Conservation (phyloP, 2,113 vertebrate species). For the Melanerpes formicivorus region DNA sequence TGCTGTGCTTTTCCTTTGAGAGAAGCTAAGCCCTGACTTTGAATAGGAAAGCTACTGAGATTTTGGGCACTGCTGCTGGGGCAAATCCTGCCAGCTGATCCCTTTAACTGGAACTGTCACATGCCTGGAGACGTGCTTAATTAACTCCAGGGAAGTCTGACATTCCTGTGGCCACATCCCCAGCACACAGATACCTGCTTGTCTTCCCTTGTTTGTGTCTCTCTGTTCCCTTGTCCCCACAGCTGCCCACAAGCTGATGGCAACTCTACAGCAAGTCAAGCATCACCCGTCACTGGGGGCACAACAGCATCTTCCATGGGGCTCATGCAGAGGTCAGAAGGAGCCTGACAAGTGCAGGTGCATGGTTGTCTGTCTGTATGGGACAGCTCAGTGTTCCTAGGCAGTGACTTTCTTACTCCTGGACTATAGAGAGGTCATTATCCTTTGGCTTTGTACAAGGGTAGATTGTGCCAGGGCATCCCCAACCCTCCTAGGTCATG, state of each 20-base stretch:
- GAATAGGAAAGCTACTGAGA: fast-evolving
- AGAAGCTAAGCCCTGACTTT: not conserved
- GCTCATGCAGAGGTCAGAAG: fast-evolving
- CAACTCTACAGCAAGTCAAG: not conserved
- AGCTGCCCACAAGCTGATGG: not conserved
- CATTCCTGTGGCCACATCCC: not conserved
- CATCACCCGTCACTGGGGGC: fast-evolving
- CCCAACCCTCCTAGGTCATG: fast-evolving
- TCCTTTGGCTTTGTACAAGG: not conserved
- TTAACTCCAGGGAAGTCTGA: not conserved
- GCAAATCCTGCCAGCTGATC: not conserved
- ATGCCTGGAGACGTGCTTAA: not conserved
- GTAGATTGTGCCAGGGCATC: not conserved
- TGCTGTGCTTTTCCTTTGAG: not conserved
- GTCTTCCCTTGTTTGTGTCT: not conserved
- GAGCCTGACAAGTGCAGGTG: fast-evolving
- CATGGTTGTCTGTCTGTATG: fast-evolving
- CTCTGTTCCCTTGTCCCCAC: not conserved
- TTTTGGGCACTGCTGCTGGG: not conserved
- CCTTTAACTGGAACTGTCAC: not conserved
- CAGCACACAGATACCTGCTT: not conserved
- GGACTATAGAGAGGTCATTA: not conserved
- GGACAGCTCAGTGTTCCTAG: not conserved
- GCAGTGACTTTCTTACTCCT: not conserved
- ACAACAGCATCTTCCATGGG: not conserved